These are phyloP conservation scores for Oryctolagus cuniculus DNA, from an alignment of 2,113 vertebrate species.

Conservation along the genomic window DNA sequence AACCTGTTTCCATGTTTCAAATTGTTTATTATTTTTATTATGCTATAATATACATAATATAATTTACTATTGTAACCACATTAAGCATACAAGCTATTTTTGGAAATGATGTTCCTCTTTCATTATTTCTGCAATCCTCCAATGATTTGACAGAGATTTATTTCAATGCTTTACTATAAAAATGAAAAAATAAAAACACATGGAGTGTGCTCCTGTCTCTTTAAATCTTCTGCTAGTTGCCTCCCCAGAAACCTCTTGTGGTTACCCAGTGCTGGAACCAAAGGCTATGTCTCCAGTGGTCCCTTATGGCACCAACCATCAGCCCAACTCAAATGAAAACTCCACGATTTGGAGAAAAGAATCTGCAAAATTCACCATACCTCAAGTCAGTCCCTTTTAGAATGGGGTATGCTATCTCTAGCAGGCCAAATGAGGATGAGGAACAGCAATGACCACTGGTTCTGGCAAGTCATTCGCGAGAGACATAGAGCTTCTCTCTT, in stretches of 20 bases:
- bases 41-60: not conserved
- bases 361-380: too few relatives aligned
- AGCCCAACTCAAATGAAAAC: not conserved
- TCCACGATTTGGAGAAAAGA: not conserved
- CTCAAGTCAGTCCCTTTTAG: not conserved
- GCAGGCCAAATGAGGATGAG: too few relatives aligned
- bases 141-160: not conserved
- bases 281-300: not conserved
- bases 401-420: not conserved
- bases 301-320: not conserved
- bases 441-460: not conserved
- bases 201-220: not conserved
- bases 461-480: too few relatives aligned
- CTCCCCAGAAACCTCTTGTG: not conserved
- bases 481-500: not conserved
- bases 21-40: not conserved
- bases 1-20: not conserved
- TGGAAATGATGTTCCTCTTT: not conserved
- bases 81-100: not conserved
- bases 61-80: too few relatives aligned
- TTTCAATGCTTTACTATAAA: not conserved
- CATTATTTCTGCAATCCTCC: not conserved
- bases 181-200: not conserved
- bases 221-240: not conserved
- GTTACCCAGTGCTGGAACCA: not conserved